These are phyloP conservation scores for Micronycteris hirsuta DNA, from an alignment of 2,113 vertebrate genomes.

Conservation along the genomic window DNA sequence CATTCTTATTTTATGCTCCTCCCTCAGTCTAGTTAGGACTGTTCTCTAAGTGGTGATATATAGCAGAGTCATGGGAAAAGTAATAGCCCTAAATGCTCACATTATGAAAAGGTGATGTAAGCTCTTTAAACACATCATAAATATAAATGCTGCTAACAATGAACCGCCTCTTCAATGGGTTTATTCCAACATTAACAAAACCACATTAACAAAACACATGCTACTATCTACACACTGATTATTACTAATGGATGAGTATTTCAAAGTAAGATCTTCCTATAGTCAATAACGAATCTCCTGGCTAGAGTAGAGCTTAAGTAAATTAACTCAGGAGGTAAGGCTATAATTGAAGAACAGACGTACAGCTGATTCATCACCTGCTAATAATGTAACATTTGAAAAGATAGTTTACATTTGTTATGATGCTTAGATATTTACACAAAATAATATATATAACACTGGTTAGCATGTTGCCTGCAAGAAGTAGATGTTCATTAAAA, in stretches of 20 bases:
- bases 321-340: background rate
- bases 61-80: background rate
- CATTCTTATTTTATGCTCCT: background rate
- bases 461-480: background rate
- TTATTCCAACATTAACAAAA: slow-evolving; percentile 17
- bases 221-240: background rate
- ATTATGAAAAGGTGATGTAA: background rate
- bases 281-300: background rate
- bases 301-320: background rate
- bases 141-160: background rate
- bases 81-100: background rate
- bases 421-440: slow-evolving; percentile 11
- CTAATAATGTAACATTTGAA: background rate
- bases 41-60: slow-evolving; percentile 2
- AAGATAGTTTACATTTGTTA: background rate
- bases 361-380: background rate
- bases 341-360: background rate
- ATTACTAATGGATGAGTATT: slow-evolving; percentile 23
- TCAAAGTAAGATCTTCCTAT: slow-evolving; percentile 9
- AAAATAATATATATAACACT: background rate
- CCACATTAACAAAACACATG: background rate
- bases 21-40: background rate
- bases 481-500: background rate
- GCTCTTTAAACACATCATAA: slow-evolving; percentile 7
- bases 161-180: background rate